Base-by-base conservation (phyloP, 1,140 invertebrate species). In the Macrobrachium rosenbergii region DNA sequence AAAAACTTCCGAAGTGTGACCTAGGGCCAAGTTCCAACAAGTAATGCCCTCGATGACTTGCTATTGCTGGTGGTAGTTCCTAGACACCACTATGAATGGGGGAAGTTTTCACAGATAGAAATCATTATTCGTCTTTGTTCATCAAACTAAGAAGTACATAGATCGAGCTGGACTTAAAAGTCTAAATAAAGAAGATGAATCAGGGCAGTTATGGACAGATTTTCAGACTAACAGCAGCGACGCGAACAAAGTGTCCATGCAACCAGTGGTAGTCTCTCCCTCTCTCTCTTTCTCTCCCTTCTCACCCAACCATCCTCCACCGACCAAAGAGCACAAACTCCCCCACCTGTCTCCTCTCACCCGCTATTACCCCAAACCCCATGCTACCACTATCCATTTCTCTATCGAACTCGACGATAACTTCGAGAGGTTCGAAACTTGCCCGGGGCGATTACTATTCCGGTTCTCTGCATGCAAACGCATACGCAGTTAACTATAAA, bases 201-300 rank as follows among this genome's bases (percentile, higher is more conserved):
- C 52, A 52, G 52, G 12, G 52, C 7, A 52, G 52, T 5, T 52
- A 52, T 5, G 7, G 52, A 72, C 21, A 23, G n/a, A 72, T 14
- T 37, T 37, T 72, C 67, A 6, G 67, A 37, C 7, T 21, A 28
- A 37, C 37, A 37, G 21, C 78, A 43, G 43, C 78, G 6, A 64
- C 62, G 52, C 23, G 11, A 64, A 23, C 21, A 64, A 59, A 28
- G 28, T 6, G 59, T 37, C 77, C 19, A 81, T 81, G 78, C 62
- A 81, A 81, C 78, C 78, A 21, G 78, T 67, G 62, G 77, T 63
- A 79, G 59, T 79, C 28, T 63, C 28, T 19, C 60, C 11, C 72
- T 14, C 28, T 19, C 60, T 7, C 72, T 14, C 28, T 14, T 14
- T 7, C n/a, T 23, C 73, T 2, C 28, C 69, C 37, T 52, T 16